A percentile compares a stretch with the other conserved stretches of the same genome.
Conservation (phyloP, 2,797 vertebrate genomes). For the Yasuhikotakia modesta region DNA sequence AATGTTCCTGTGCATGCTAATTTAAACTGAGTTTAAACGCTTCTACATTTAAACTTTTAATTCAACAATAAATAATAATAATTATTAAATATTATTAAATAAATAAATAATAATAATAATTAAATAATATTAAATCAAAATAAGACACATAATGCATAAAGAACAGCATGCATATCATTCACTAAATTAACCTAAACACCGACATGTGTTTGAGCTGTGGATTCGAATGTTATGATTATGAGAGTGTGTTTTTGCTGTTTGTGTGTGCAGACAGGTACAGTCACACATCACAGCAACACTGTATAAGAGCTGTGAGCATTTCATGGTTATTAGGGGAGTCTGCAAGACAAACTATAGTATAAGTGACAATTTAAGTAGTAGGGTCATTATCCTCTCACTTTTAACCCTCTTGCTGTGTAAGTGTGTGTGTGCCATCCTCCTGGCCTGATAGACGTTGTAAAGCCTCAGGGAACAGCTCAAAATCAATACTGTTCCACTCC, state of each 20-base stretch:
- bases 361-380: slow-evolving; percentile 79
- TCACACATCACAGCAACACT: slow-evolving; percentile 24
- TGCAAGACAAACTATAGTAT: slow-evolving; percentile 78
- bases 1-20: neutral
- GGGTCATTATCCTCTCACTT: slow-evolving; percentile 81
- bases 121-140: neutral
- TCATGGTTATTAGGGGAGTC: slow-evolving; percentile 72
- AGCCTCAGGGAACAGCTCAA: slow-evolving; percentile 81
- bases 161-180: neutral
- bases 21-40: neutral
- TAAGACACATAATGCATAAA: neutral
- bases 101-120: no score
- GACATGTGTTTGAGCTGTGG: neutral
- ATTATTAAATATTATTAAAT: no score
- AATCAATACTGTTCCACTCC: slow-evolving; percentile 84
- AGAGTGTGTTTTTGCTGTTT: neutral
- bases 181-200: neutral
- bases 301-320: slow-evolving; percentile 64
- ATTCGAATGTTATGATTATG: neutral
- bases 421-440: slow-evolving; percentile 62
- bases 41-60: neutral
- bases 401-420: slow-evolving; percentile 72
- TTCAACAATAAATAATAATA: no score
- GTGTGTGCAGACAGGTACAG: neutral
- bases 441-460: slow-evolving; percentile 77